Percentiles rank a stretch among this genome's conserved stretches.
Conservation (phyloP, 2,113 vertebrate species). For the Epinephelus lanceolatus region DNA sequence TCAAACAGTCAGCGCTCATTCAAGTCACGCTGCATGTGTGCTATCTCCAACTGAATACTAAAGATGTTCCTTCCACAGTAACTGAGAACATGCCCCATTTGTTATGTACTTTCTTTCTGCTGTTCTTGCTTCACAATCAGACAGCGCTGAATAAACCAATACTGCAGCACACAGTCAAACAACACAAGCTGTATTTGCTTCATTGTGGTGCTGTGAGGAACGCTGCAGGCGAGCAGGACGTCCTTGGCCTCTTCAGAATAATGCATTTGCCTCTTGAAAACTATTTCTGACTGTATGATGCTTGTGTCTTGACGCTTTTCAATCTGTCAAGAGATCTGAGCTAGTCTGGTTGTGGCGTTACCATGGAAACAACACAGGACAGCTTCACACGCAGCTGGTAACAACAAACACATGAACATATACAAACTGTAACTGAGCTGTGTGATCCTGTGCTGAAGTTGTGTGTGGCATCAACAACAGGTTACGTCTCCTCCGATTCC, state of each 20-base stretch:
- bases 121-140: not conserved
- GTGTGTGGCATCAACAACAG: too few relatives aligned
- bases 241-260: not conserved
- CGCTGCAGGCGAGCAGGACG: not conserved
- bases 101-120: not conserved
- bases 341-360: constrained; percentile 8
- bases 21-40: not conserved
- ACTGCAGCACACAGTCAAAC: not conserved
- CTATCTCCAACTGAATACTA: constrained; percentile 25
- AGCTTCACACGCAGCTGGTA: constrained; percentile 4
- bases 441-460: not conserved
- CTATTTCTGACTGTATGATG: not conserved
- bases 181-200: not conserved
- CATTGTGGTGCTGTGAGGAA: not conserved
- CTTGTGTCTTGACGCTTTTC: not conserved
- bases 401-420: constrained; percentile 1
- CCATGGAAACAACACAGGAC: constrained; percentile 60
- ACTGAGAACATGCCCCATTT: not conserved
- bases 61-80: constrained; percentile 11
- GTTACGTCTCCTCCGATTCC: too few relatives aligned
- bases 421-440: not conserved
- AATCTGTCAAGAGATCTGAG: constrained; percentile 9
- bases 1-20: constrained; percentile 6
- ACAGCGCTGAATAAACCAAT: not conserved
- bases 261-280: not conserved